Evolutionary conservation across 2,113 vertebrate genomes (phyloP).

Genomic region (Chrysochloris asiatica): DNA sequence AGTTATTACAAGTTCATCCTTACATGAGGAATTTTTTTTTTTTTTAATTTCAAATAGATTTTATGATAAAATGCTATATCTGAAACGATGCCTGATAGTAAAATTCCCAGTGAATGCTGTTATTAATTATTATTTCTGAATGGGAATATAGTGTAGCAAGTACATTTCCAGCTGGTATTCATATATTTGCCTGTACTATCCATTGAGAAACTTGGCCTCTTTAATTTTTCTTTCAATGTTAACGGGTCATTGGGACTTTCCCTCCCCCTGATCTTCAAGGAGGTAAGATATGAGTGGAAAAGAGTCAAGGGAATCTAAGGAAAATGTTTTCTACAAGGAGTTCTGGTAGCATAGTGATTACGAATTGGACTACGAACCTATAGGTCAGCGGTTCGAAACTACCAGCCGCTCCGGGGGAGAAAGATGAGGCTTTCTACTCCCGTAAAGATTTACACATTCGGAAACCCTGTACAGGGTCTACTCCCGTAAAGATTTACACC

Average conservation of each 20-base stretch:
- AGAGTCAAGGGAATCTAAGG: background rate
- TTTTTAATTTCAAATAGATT: background rate
- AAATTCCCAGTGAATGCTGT: background rate
- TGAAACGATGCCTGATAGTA: background rate
- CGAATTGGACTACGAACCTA: too few relatives aligned
- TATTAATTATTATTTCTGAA: background rate
- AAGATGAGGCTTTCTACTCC: too few relatives aligned
- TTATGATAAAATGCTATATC: background rate
- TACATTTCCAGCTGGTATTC: background rate
- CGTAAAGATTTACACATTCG: too few relatives aligned
- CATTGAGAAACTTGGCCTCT: background rate
- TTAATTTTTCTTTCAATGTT: background rate
- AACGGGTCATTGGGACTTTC: rapidly evolving
- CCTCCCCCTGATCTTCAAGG: background rate
- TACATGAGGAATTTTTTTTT: background rate
- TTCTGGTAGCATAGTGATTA: too few relatives aligned
- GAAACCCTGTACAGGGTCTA: too few relatives aligned
- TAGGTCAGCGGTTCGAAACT: too few relatives aligned
- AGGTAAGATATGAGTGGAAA: background rate
- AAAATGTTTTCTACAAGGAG: too few relatives aligned
- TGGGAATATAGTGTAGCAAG: too few relatives aligned
- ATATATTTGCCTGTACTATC: rapidly evolving
- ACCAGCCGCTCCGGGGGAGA: too few relatives aligned
- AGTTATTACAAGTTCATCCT: background rate
- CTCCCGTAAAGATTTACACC: too few relatives aligned